Percentiles rank a stretch among this genome's conserved stretches.
These are phyloP conservation scores for Dryobotodes eremita DNA, from an alignment of 2,888 invertebrate species.

Conservation along the genomic window DNA sequence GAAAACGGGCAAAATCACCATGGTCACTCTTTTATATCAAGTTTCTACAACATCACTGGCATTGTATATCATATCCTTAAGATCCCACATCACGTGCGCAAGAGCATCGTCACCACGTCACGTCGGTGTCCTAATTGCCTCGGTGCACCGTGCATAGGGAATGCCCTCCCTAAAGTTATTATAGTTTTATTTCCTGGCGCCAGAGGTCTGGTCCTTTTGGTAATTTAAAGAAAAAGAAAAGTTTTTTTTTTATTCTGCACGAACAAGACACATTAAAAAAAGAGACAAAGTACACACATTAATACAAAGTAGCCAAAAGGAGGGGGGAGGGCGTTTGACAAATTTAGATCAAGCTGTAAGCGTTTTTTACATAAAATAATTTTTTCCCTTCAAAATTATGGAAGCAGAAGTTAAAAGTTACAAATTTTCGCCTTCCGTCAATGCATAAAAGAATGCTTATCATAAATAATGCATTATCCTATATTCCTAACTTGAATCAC, in stretches of 20 bases:
- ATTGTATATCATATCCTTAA: constrained; percentile 30
- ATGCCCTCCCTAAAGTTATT: constrained; percentile 65
- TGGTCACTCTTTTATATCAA: not conserved
- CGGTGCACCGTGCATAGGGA: constrained; percentile 75
- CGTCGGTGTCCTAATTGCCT: constrained; percentile 79
- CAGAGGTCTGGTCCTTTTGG: not conserved
- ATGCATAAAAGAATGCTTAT: constrained; percentile 32
- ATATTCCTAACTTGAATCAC: constrained; percentile 42
- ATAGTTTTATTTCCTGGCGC: constrained; percentile 63
- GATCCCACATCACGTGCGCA: constrained; percentile 74
- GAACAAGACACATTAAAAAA: no score
- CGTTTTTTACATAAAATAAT: not conserved
- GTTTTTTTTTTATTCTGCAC: no score
- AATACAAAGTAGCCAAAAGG: no score
- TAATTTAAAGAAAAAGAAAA: not conserved
- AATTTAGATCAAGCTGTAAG: no score
- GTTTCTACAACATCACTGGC: constrained; percentile 1
- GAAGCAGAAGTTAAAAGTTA: not conserved
- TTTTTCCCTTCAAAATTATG: not conserved
- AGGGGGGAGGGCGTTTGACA: no score
- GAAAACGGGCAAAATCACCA: not conserved
- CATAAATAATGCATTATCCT: constrained; percentile 48
- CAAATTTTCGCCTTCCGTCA: constrained; percentile 29
- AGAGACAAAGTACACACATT: no score
- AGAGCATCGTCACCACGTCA: constrained; percentile 63